Evolutionary conservation across 1,140 invertebrate genomes (phyloP).

Genomic region (Zophobas morio): DNA sequence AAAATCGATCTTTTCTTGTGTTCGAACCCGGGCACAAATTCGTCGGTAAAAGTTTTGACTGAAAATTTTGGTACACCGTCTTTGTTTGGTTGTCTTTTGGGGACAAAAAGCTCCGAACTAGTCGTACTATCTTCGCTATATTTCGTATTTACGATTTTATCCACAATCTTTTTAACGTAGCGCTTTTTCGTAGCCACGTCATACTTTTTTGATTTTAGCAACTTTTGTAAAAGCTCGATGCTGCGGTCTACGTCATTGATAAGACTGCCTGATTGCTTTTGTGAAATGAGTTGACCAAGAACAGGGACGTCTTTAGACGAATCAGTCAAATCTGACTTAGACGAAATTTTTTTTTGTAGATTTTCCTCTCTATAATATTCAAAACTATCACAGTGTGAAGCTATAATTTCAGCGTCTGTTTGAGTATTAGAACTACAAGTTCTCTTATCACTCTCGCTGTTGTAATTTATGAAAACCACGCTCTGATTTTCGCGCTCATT

Average conservation of each 20-base stretch:
- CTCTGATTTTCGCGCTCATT: slow-evolving; percentile 39
- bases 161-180: slow-evolving; percentile 61
- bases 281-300: slow-evolving; percentile 45
- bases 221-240: slow-evolving; percentile 58
- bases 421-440: slow-evolving; percentile 37
- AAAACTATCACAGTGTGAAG: slow-evolving; percentile 61
- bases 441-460: slow-evolving; percentile 36
- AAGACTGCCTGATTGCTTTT: slow-evolving; percentile 48
- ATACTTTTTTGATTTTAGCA: slow-evolving; percentile 63
- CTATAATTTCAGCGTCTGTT: slow-evolving; percentile 33
- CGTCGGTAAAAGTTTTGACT: slow-evolving; percentile 39
- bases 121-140: slow-evolving; percentile 50
- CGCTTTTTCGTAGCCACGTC: slow-evolving; percentile 61
- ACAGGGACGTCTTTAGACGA: slow-evolving; percentile 33
- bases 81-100: slow-evolving; percentile 44
- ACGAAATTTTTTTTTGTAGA: neutral
- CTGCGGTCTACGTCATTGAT: slow-evolving; percentile 57
- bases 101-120: slow-evolving; percentile 57
- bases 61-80: slow-evolving; percentile 26
- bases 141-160: slow-evolving; percentile 58
- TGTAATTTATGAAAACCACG: slow-evolving; percentile 40
- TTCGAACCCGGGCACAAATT: neutral
- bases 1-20: neutral
- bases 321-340: slow-evolving; percentile 7
- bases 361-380: slow-evolving; percentile 53